Percentiles rank a stretch among this genome's conserved stretches.
These are phyloP conservation scores for Porites divaricata DNA, from an alignment of 92 coral and sea anemone species.

Conservation along the genomic window DNA sequence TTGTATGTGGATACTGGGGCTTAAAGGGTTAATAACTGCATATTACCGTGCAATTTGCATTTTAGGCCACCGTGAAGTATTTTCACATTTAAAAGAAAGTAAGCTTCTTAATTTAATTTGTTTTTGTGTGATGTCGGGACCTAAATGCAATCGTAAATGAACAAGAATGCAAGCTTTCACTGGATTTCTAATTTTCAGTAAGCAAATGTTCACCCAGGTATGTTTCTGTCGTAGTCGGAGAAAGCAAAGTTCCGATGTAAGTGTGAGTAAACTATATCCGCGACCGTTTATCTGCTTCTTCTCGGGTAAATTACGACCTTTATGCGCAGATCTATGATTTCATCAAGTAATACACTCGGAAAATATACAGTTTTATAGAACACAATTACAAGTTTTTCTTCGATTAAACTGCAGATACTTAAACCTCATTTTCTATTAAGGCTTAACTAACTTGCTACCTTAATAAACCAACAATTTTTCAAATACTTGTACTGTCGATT, in stretches of 20 bases:
- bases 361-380: too few species aligned
- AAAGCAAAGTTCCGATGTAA: not conserved
- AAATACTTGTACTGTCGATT: too few species aligned
- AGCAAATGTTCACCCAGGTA: constrained; percentile 4
- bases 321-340: too few species aligned
- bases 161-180: not conserved
- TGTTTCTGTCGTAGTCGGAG: not conserved
- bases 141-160: not conserved
- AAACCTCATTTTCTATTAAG: too few species aligned
- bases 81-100: not conserved
- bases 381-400: too few species aligned
- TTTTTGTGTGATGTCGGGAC: not conserved
- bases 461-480: too few species aligned
- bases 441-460: too few species aligned
- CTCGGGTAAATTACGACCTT: too few species aligned
- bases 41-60: constrained; percentile 11
- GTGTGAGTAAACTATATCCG: not conserved
- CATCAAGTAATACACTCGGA: too few species aligned
- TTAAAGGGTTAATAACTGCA: too few species aligned
- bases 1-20: too few species aligned
- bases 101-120: not conserved
- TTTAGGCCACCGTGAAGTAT: constrained; percentile 18
- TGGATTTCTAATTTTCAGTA: not conserved
- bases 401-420: too few species aligned
- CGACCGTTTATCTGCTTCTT: not conserved